Percentiles rank a stretch among this genome's conserved stretches.
Conservation (phyloP, 2,113 vertebrate species). For the Atractosteus spatula region DNA sequence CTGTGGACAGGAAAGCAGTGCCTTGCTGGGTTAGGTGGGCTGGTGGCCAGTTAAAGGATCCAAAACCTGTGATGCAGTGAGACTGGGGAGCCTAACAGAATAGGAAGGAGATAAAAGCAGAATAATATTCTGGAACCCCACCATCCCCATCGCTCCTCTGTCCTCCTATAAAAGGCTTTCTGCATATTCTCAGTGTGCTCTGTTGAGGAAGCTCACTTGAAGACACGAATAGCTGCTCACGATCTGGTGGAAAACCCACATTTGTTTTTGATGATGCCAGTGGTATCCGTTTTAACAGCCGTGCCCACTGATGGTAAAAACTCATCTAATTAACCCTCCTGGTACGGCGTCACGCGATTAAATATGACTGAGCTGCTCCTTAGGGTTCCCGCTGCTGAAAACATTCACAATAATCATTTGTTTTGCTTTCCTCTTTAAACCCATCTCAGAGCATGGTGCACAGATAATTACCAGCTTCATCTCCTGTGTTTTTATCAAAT, state of each 20-base stretch:
- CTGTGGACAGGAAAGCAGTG: too few relatives aligned
- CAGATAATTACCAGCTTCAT: constrained; percentile 95
- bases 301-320: constrained; percentile 75
- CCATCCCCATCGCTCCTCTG: neutral
- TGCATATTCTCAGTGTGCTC: neutral
- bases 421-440: constrained; percentile 95
- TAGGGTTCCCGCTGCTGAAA: constrained; percentile 81
- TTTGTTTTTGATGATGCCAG: constrained; percentile 73
- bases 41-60: too few relatives aligned
- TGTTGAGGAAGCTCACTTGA: constrained; percentile 12
- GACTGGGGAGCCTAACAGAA: too few relatives aligned
- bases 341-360: constrained; percentile 87
- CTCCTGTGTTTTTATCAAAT: constrained; percentile 83
- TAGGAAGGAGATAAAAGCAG: too few relatives aligned
- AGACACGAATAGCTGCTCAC: constrained; percentile 56
- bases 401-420: constrained; percentile 90
- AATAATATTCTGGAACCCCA: constrained; percentile 37
- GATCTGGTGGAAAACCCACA: constrained; percentile 69
- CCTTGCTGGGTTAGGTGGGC: too few relatives aligned
- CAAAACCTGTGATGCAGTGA: too few relatives aligned
- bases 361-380: constrained; percentile 86
- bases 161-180: too few relatives aligned
- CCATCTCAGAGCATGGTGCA: constrained; percentile 86
- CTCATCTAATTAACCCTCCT: constrained; percentile 93
- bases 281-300: constrained; percentile 42